A percentile compares a stretch with the other conserved stretches of the same genome.
Conservation (phyloP, 2,888 invertebrate genomes). For the Physocephala rufipes region DNA sequence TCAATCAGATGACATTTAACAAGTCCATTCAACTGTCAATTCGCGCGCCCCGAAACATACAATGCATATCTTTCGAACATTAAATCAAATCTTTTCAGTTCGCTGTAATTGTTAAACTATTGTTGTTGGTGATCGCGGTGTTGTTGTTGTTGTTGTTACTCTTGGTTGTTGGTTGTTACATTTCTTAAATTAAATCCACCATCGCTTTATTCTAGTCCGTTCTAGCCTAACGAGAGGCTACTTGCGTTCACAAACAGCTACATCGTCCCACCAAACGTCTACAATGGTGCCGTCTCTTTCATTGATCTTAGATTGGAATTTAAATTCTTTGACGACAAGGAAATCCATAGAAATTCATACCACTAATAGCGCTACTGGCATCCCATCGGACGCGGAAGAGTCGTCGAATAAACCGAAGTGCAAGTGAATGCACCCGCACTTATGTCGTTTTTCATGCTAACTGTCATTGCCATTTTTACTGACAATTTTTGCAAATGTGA, state of each 20-base stretch:
- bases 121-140: background rate
- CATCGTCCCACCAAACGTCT: background rate
- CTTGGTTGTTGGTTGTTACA: background rate
- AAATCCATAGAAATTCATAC: too few species aligned
- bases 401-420: too few species aligned
- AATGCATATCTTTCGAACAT: conserved; percentile 21
- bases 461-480: conserved; percentile 30
- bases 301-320: too few species aligned
- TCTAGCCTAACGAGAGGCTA: background rate
- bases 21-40: conserved; percentile 36
- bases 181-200: background rate
- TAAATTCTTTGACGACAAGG: too few species aligned
- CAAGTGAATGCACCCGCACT: conserved; percentile 37
- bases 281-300: too few species aligned
- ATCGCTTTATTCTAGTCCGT: background rate
- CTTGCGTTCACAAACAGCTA: background rate
- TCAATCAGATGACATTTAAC: conserved; percentile 28
- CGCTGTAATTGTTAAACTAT: background rate
- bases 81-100: conserved; percentile 32
- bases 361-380: background rate
- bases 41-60: conserved; percentile 20
- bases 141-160: conserved; percentile 13
- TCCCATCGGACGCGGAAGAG: conserved; percentile 14
- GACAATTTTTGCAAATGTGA: conserved; percentile 47
- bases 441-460: conserved; percentile 23